Evolutionary conservation across 2,888 invertebrate genomes (phyloP), one percentile per base, ranked within the genome.

Genomic region (Drosophila demipolita): DNA sequence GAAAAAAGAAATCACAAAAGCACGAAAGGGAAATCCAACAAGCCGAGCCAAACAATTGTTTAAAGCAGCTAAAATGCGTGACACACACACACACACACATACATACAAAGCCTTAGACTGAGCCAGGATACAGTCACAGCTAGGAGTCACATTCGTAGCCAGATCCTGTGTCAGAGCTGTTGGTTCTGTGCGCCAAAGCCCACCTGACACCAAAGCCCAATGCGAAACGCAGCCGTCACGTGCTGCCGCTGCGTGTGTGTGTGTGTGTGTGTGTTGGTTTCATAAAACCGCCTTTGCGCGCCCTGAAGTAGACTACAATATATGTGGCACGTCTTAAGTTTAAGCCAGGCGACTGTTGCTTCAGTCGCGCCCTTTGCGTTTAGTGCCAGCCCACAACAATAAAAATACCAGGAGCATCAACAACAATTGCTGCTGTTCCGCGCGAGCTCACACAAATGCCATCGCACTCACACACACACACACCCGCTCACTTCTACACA

Each of bases 331-430:
- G 85, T 80, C 85, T 87, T 74, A 75, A 67, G 80, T 80, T 66
- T 66, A 50, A 73, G 75, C 69, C 60, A 17, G 36, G 57, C 70
- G 88, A 83, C 89, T 86, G 90, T 86, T 86, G 85, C 84, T 84
- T 85, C 89, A 70, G 80, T 71, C 75, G 80, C 78, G 87, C 87
- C 89, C 87, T 82, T 76, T 79, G 87, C 87, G 69, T 78, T 87
- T 82, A 82, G 86, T 86, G 85, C 69, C 73, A 72, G 53, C 78
- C 73, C 67, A 75, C 83, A 83, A 82, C 72, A 78, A 78, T 77
- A 80, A 68, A 67, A 72, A 80, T 76, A 74, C 65, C 77, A 84
- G 72, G 83, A 66, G 66, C 58, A 73, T 3, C 23, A 45, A 71
- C 73, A 87, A 73, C 66, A 70, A 74, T 70, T 75, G 65, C 69